Evolutionary conservation across 2,888 invertebrate genomes (phyloP).

Genomic region (Helicoverpa assulta): DNA sequence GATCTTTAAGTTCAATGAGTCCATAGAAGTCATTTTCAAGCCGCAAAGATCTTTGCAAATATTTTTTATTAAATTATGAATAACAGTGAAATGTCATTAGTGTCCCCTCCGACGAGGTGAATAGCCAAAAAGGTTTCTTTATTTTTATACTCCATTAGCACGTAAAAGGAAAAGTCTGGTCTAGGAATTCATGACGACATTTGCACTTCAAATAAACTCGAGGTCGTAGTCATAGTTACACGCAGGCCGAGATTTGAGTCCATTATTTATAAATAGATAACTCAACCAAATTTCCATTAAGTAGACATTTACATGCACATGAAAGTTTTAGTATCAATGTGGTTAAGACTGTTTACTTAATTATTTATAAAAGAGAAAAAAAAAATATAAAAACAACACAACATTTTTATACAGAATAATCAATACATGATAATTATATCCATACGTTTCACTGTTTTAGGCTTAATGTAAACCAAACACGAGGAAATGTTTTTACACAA

Average conservation of each 20-base stretch:
- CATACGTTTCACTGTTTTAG: too few relatives aligned
- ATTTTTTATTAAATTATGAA: conserved; percentile 1
- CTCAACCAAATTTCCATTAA: neutral
- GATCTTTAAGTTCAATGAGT: neutral
- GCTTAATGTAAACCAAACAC: too few relatives aligned
- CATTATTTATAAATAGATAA: neutral
- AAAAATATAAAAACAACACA: too few relatives aligned
- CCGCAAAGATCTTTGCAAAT: neutral
- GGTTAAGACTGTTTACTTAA: too few relatives aligned
- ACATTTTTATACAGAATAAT: too few relatives aligned
- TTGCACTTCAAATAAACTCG: neutral
- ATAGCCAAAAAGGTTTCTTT: conserved; percentile 5
- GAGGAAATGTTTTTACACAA: too few relatives aligned
- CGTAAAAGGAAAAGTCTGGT: neutral
- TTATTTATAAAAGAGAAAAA: too few relatives aligned
- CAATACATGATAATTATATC: too few relatives aligned
- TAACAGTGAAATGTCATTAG: conserved; percentile 17
- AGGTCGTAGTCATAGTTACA: neutral
- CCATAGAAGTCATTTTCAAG: neutral
- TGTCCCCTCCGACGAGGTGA: neutral
- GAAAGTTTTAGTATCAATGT: too few relatives aligned
- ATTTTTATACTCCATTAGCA: conserved; percentile 1
- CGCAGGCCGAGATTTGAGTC: neutral
- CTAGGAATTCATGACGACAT: neutral
- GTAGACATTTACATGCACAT: too few relatives aligned